A percentile compares a stretch with the other conserved stretches of the same genome.
These are phyloP conservation scores for Pterocles orientalis DNA, from an alignment of 2,113 vertebrate genomes.

Conservation along the genomic window DNA sequence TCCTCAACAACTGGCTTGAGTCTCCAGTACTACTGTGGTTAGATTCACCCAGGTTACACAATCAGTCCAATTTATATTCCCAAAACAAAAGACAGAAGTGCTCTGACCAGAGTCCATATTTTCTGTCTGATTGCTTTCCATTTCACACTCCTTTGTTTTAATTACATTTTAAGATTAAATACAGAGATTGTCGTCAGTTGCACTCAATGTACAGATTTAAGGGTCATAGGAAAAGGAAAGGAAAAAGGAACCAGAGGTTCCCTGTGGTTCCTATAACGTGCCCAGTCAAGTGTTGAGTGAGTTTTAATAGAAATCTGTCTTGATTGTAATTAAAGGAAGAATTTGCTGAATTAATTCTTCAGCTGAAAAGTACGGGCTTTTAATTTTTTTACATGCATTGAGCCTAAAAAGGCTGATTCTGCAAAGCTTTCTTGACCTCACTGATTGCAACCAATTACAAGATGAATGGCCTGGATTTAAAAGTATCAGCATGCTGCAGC, in stretches of 20 bases:
- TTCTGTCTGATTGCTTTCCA: constrained; percentile 63
- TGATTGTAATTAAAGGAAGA: constrained; percentile 33
- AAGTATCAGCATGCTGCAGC: neutral
- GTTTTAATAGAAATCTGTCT: constrained; percentile 32
- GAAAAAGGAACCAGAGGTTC: neutral
- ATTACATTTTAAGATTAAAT: constrained; percentile 64
- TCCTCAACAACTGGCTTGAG: neutral
- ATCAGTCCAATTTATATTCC: constrained; percentile 11
- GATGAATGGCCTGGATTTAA: neutral
- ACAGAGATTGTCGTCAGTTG: neutral
- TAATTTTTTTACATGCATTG: neutral
- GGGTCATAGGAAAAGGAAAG: constrained; percentile 19
- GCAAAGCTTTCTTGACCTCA: neutral
- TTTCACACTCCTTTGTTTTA: constrained; percentile 73
- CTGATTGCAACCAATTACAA: neutral
- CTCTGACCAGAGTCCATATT: neutral
- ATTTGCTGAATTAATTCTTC: constrained; percentile 7
- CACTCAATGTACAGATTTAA: constrained; percentile 37
- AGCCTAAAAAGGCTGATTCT: neutral
- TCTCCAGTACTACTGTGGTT: neutral
- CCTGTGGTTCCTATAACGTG: neutral
- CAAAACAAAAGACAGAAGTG: neutral
- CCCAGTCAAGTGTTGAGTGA: constrained; percentile 1
- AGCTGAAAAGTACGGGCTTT: neutral
- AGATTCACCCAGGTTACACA: neutral